Percentiles rank a stretch among this genome's conserved stretches.
These are phyloP conservation scores for Drepanosiphum platanoidis DNA, from an alignment of 2,888 invertebrate species.

Conservation along the genomic window DNA sequence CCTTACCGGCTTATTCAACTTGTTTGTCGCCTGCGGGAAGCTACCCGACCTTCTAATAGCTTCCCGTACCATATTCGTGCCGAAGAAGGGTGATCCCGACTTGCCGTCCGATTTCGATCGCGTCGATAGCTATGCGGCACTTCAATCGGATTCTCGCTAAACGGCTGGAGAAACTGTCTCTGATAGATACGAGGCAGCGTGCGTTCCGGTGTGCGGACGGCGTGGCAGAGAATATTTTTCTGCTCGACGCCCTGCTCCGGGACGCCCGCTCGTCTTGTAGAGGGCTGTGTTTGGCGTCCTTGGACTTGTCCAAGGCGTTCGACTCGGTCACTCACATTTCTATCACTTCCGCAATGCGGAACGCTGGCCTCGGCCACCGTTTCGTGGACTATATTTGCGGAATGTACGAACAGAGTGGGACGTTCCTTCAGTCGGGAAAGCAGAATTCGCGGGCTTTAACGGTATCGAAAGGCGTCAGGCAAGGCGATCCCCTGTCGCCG, in stretches of 20 bases:
- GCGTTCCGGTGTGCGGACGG: not conserved
- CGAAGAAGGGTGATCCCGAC: not conserved
- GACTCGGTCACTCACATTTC: not conserved
- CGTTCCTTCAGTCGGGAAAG: not conserved
- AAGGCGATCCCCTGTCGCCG: constrained; percentile 3
- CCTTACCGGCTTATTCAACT: not conserved
- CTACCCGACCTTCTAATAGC: rapidly evolving
- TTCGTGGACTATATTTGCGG: not conserved
- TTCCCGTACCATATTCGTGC: not conserved
- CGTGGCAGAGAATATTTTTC: not conserved
- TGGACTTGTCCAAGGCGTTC: constrained; percentile 21
- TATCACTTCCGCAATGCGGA: not conserved
- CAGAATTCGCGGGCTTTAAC: not conserved
- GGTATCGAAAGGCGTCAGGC: not conserved
- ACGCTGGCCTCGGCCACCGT: not conserved
- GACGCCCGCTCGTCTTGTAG: constrained; percentile 5
- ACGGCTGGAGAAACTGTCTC: not conserved
- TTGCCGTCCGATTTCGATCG: constrained; percentile 4
- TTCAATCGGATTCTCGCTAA: not conserved
- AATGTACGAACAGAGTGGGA: not conserved
- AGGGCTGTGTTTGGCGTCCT: constrained; percentile 2
- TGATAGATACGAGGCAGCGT: not conserved
- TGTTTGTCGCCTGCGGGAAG: not conserved
- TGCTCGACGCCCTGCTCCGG: not conserved
- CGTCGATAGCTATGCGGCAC: not conserved